Evolutionary conservation across 2,797 vertebrate genomes (phyloP).

Genomic region (Denticeps clupeoides): DNA sequence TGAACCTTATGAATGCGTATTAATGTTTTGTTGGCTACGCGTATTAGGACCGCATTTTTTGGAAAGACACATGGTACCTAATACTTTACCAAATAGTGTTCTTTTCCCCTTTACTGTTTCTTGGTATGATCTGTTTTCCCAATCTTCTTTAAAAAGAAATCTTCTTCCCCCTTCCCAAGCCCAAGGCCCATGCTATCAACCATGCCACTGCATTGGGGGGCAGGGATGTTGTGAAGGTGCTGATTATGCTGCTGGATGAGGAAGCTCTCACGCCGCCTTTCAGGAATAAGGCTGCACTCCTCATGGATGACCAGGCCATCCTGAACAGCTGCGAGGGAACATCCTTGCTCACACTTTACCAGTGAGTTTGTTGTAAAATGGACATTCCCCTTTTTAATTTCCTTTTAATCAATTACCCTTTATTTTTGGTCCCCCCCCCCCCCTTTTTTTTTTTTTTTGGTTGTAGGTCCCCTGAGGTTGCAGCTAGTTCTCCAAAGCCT

Average conservation of each 20-base stretch:
- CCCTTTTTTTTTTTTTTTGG: constrained; percentile 13
- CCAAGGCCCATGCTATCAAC: constrained; percentile 77
- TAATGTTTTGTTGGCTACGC: no score
- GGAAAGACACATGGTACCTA: no score
- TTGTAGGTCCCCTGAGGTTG: constrained; percentile 69
- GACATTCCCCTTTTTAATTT: neutral
- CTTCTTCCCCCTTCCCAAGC: constrained; percentile 47
- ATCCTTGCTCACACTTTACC: constrained; percentile 68
- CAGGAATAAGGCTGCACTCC: constrained; percentile 72
- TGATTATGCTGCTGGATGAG: constrained; percentile 77
- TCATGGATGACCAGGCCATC: constrained; percentile 58
- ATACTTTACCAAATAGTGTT: no score
- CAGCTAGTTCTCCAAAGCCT: constrained; percentile 65
- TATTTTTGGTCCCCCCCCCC: constrained; percentile 6
- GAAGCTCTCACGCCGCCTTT: constrained; percentile 63
- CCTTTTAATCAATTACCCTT: neutral
- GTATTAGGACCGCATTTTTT: no score
- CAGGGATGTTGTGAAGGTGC: constrained; percentile 74
- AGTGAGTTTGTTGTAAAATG: constrained; percentile 42
- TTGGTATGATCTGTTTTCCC: neutral
- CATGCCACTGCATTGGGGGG: constrained; percentile 78
- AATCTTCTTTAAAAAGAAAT: neutral
- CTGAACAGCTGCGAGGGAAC: constrained; percentile 39
- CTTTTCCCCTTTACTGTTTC: neutral
- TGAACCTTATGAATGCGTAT: no score